Evolutionary conservation across 2,113 vertebrate genomes (phyloP).

Genomic region (Nerophis lumbriciformis): DNA sequence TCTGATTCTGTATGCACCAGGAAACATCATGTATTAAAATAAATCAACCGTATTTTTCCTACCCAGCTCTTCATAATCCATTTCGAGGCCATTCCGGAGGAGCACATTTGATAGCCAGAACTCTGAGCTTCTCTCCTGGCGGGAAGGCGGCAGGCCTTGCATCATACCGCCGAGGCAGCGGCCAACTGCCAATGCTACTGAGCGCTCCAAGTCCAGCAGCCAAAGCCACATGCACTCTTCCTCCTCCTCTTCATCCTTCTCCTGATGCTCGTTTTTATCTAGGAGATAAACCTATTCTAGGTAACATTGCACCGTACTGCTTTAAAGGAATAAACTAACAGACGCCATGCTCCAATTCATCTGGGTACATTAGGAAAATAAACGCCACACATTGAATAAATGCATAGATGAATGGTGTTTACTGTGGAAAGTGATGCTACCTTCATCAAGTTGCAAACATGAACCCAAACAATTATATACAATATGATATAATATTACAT

Average conservation of each 20-base stretch:
- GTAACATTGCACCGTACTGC: not conserved
- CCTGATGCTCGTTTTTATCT: conserved; percentile 57
- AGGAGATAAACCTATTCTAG: not conserved
- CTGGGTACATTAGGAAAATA: too few relatives aligned
- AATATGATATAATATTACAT: not conserved
- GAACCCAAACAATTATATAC: too few relatives aligned
- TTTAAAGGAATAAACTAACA: too few relatives aligned
- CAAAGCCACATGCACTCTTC: conserved; percentile 69
- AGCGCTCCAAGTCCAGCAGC: conserved; percentile 76
- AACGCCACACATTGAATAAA: too few relatives aligned
- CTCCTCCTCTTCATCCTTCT: conserved; percentile 26
- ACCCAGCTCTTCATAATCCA: conserved; percentile 75
- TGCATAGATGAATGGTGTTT: too few relatives aligned
- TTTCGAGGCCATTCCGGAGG: conserved; percentile 76
- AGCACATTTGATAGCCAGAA: conserved; percentile 75
- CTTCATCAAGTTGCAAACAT: too few relatives aligned
- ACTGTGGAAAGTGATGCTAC: too few relatives aligned
- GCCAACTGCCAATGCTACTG: conserved; percentile 71
- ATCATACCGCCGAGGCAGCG: conserved; percentile 76
- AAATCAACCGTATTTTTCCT: conserved; percentile 17
- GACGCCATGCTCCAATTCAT: too few relatives aligned
- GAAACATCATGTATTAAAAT: too few relatives aligned
- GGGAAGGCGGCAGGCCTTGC: conserved; percentile 65
- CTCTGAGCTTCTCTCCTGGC: conserved; percentile 68
- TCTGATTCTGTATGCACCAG: not conserved